These are phyloP conservation scores for Hexactinellida sp. DNA, from an alignment of 37 sponge, comb jelly and placozoan genomes.

Conservation along the genomic window DNA sequence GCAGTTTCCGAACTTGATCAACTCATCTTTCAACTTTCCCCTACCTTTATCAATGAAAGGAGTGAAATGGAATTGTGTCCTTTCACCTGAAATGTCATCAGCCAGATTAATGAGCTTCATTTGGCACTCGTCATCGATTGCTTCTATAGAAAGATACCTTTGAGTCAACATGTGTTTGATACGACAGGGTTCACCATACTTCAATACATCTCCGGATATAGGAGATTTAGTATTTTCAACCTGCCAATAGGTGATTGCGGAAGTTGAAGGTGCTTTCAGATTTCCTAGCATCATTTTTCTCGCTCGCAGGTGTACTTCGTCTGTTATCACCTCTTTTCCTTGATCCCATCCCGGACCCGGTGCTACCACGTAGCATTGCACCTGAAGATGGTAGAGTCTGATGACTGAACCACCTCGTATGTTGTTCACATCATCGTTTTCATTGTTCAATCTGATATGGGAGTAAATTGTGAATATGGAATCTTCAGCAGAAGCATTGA, in stretches of 20 bases:
- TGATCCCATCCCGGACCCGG: slow-evolving; percentile 26
- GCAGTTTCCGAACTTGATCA: slow-evolving; percentile 18
- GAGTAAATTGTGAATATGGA: slow-evolving; percentile 38
- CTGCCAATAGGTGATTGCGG: slow-evolving; percentile 64
- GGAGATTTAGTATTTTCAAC: slow-evolving; percentile 39
- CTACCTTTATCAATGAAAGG: slow-evolving; percentile 12
- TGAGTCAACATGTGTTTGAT: slow-evolving; percentile 54
- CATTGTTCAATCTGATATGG: slow-evolving; percentile 22
- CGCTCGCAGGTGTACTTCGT: slow-evolving; percentile 31
- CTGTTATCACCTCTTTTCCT: neutral
- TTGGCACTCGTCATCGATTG: neutral
- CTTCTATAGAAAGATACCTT: slow-evolving; percentile 30
- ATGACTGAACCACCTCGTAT: slow-evolving; percentile 21
- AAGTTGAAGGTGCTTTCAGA: slow-evolving; percentile 32
- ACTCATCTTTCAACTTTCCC: too few relatives aligned
- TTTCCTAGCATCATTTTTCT: neutral
- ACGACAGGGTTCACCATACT: slow-evolving; percentile 46
- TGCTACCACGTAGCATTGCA: slow-evolving; percentile 46
- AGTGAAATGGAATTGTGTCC: neutral
- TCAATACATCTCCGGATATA: slow-evolving; percentile 31
- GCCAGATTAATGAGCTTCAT: neutral
- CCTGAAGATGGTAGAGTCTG: slow-evolving; percentile 48
- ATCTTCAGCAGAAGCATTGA: slow-evolving; percentile 49
- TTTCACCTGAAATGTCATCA: neutral
- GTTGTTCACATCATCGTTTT: neutral